These are phyloP conservation scores for Chromis chromis DNA, from an alignment of 2,797 vertebrate species.

Conservation along the genomic window DNA sequence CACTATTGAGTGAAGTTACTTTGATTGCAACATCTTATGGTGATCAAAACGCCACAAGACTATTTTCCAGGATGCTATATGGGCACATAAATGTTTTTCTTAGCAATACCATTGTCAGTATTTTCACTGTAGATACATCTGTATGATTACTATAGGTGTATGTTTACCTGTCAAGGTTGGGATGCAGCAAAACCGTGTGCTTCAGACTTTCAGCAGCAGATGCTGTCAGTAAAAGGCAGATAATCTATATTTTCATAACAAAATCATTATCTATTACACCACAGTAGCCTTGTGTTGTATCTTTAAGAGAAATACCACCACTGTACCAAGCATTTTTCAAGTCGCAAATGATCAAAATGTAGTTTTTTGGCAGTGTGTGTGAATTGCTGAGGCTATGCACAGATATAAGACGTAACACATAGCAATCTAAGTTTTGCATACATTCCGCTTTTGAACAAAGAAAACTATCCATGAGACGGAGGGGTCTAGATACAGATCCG, in stretches of 20 bases:
- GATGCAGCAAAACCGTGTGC: not conserved
- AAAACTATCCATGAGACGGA: not conserved
- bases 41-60: conserved; percentile 27
- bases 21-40: conserved; percentile 50
- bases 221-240: not conserved
- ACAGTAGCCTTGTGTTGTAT: not conserved
- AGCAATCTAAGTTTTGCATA: conserved; percentile 8
- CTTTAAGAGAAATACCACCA: not conserved
- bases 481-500: conserved; percentile 1
- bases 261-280: not conserved
- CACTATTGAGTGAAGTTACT: conserved; percentile 50
- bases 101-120: conserved; percentile 11
- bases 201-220: conserved; percentile 12
- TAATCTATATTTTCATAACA: conserved; percentile 11
- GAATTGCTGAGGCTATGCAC: not conserved
- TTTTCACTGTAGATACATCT: conserved; percentile 12
- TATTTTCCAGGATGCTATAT: conserved; percentile 23
- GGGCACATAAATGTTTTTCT: conserved; percentile 39
- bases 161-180: conserved; percentile 5
- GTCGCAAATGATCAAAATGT: not conserved
- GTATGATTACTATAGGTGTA: conserved; percentile 15
- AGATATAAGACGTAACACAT: conserved; percentile 1
- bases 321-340: not conserved
- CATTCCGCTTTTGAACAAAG: not conserved
- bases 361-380: not conserved